A percentile compares a stretch with the other conserved stretches of the same genome.
Conservation (phyloP, 2,113 vertebrate species). For the Uria lomvia region DNA sequence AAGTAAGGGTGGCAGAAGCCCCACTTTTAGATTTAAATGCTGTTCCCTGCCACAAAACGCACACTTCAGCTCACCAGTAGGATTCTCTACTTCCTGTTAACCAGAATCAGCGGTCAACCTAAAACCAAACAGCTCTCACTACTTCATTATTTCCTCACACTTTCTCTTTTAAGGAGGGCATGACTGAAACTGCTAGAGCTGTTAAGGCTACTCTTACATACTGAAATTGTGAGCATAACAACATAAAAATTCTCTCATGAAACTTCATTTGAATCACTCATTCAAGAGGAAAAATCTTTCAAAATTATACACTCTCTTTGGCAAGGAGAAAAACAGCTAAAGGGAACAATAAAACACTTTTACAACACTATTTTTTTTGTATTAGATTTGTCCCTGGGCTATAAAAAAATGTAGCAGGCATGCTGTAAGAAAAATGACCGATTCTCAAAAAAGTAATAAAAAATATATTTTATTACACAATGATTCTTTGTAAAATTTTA, state of each 20-base stretch:
- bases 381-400: slow-evolving; percentile 10
- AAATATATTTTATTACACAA: background rate
- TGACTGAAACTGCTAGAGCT: background rate
- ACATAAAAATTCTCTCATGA: slow-evolving; percentile 24
- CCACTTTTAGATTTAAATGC: background rate
- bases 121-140: background rate
- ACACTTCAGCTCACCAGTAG: background rate
- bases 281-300: background rate
- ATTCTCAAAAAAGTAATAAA: background rate
- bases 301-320: background rate
- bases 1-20: background rate
- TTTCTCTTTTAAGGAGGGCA: background rate
- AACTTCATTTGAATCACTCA: slow-evolving; percentile 16
- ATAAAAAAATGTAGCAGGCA: background rate
- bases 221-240: background rate
- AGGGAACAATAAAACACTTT: slow-evolving; percentile 32
- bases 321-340: slow-evolving; percentile 36
- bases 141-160: background rate
- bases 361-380: background rate
- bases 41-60: background rate
- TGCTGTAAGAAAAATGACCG: background rate
- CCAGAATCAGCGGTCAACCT: background rate
- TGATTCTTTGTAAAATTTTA: background rate
- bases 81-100: background rate
- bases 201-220: background rate